Percentiles rank a stretch among this genome's conserved stretches.
Conservation (phyloP, 2,113 vertebrate genomes). For the Chitala chitala region DNA sequence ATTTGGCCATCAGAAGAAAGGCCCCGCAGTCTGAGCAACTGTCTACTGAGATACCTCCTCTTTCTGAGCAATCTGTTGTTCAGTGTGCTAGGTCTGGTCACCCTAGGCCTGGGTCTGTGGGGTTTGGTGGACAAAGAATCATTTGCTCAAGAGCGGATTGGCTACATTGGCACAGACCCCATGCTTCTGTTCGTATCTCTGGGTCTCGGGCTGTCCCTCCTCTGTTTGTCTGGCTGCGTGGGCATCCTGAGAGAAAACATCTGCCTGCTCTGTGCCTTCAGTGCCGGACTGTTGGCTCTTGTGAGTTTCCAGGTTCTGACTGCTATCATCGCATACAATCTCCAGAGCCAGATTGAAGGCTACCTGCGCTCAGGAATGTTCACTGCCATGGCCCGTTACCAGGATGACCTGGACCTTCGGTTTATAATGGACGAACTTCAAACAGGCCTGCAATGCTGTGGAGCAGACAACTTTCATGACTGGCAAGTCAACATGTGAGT, state of each 20-base stretch:
- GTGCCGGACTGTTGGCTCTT: slow-evolving; percentile 48
- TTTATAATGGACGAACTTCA: slow-evolving; percentile 87
- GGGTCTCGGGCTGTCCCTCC: slow-evolving; percentile 54
- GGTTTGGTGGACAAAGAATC: slow-evolving; percentile 76
- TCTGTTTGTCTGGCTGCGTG: slow-evolving; percentile 75
- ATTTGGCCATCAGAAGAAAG: neutral
- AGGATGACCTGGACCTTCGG: slow-evolving; percentile 76
- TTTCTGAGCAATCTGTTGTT: slow-evolving; percentile 75
- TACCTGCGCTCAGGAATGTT: slow-evolving; percentile 59
- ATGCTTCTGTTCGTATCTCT: slow-evolving; percentile 68
- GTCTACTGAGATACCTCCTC: slow-evolving; percentile 65
- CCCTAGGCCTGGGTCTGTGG: slow-evolving; percentile 73
- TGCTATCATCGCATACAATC: slow-evolving; percentile 58
- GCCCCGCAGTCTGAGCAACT: slow-evolving; percentile 41
- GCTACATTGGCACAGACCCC: slow-evolving; percentile 66
- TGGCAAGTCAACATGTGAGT: slow-evolving; percentile 87
- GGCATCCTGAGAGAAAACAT: slow-evolving; percentile 71
- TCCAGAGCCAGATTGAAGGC: slow-evolving; percentile 53
- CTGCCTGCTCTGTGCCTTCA: slow-evolving; percentile 71
- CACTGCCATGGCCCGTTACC: slow-evolving; percentile 72
- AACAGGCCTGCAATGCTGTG: slow-evolving; percentile 75
- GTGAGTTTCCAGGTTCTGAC: slow-evolving; percentile 59
- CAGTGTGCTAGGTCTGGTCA: slow-evolving; percentile 65
- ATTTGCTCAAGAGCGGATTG: slow-evolving; percentile 54
- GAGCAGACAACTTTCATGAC: slow-evolving; percentile 74